phyloP scores from a whole-genome alignment of 2,888 invertebrate genomes.

The Pollenia angustigena region DNA sequence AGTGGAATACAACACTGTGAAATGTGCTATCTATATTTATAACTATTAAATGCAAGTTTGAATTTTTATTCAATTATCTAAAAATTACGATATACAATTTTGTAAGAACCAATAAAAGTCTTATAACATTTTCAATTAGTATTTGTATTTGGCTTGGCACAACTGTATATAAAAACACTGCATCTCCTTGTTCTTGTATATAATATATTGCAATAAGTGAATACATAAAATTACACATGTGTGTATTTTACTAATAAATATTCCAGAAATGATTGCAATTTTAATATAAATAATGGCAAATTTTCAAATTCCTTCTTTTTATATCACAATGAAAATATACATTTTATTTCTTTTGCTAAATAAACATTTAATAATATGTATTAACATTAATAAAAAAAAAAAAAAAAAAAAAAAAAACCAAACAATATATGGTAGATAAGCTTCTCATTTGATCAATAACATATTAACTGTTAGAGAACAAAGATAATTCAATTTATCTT shows the following conservation, averaged over 20 bases:
- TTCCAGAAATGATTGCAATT: slow-evolving; percentile 55
- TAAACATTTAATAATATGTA: slow-evolving; percentile 41
- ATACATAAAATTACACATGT: slow-evolving; percentile 38
- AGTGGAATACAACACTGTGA: not conserved
- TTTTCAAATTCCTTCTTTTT: slow-evolving; percentile 58
- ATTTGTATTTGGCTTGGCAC: slow-evolving; percentile 10
- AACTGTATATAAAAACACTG: slow-evolving; percentile 20
- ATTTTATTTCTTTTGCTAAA: slow-evolving; percentile 59
- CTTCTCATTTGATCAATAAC: slow-evolving; percentile 64
- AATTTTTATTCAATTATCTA: too few species aligned
- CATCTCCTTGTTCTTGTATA: slow-evolving; percentile 50
- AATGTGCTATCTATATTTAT: too few species aligned
- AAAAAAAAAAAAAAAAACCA: slow-evolving; percentile 6
- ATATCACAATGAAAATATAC: slow-evolving; percentile 48
- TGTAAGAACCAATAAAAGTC: not conserved
- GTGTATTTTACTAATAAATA: slow-evolving; percentile 42
- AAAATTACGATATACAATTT: too few species aligned
- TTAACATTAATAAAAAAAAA: slow-evolving; percentile 27
- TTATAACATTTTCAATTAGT: not conserved
- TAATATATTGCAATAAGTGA: slow-evolving; percentile 50
- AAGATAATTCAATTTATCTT: slow-evolving; percentile 60
- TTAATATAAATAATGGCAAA: slow-evolving; percentile 50
- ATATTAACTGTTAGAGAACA: slow-evolving; percentile 51
- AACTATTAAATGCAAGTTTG: too few species aligned
- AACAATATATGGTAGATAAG: slow-evolving; percentile 63